Conservation (phyloP, 2,888 invertebrate species). For the Temnothorax rugatulus region DNA sequence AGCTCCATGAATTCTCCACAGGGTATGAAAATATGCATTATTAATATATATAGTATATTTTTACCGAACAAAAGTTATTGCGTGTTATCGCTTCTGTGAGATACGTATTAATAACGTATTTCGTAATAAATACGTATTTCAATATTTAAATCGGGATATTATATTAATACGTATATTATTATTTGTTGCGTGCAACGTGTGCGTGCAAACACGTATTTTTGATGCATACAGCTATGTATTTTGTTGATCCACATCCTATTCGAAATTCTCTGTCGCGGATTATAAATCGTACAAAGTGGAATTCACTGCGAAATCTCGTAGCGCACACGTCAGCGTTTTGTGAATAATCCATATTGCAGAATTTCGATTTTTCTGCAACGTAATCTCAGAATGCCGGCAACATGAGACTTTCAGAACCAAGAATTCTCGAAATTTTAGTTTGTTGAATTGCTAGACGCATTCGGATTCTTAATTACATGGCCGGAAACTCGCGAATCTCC, state of each 20-base stretch:
- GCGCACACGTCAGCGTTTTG: neutral
- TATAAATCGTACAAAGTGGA: neutral
- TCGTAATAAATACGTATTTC: neutral
- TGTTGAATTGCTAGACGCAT: neutral
- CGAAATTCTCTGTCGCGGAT: neutral
- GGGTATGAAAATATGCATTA: slow-evolving; percentile 13
- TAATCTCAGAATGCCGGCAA: neutral
- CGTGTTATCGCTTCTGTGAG: neutral
- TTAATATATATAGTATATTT: neutral
- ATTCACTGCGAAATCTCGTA: neutral
- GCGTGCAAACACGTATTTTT: neutral
- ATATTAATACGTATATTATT: no score
- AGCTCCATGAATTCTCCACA: slow-evolving; percentile 9
- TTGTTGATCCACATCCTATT: neutral
- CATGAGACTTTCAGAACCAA: neutral
- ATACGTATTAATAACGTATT: slow-evolving; percentile 20
- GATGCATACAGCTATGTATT: neutral
- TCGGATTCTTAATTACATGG: neutral
- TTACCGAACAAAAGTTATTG: neutral
- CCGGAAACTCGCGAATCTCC: neutral
- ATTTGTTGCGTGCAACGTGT: neutral
- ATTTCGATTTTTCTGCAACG: neutral
- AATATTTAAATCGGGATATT: no score
- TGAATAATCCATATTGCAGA: neutral
- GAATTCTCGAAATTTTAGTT: neutral